Evolutionary conservation across 1,140 invertebrate genomes (phyloP), one percentile per base, ranked within the genome.

Genomic region (Lordiphosa mommai): DNA sequence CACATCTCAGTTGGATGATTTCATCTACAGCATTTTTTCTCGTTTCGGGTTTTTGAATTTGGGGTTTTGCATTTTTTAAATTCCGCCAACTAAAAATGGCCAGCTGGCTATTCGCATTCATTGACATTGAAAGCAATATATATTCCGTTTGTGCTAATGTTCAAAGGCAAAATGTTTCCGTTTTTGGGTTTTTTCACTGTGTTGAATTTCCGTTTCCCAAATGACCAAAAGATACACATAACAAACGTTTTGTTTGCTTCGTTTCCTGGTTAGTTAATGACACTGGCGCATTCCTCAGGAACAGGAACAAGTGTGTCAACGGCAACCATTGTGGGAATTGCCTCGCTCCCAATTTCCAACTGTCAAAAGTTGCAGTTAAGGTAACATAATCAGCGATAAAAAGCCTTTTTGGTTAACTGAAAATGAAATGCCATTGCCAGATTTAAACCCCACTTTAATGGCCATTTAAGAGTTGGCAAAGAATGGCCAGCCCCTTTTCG

Each of bases 61-160:
- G 38, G 2, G 7, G 10, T 23, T 33, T 33, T 43, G 17, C 1
- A 12, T 12, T 23, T 23, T 16, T 23, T 6, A 41, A 47, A 44
- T 33, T 17, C 8, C 14, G 23, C 29, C 13, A 34, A 7, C 55
- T 44, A 40, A 52, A 49, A 12, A 43, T 36, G 13, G 14, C 33
- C 29, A 46, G 9, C 36, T 23, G 13, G 29, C 55, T 34, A 38
- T 49, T 38, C 17, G 23, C n/a, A 32, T 30, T 46, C 32, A 5
- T 7, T 23, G 33, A 36, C 14, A 48, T 61, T 32, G 38, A 43
- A 41, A 44, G 48, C 53, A 63, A 82, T 72, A 84, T 84, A 84
- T 74, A 72, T 71, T 74, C 61, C 52, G 47, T 84, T 64, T 68
- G 58, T 49, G 46, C 10, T 43, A 44, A 33, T 56, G 49, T 61